Evolutionary conservation across 1,140 invertebrate genomes (phyloP).

Genomic region (Hetaerina americana): DNA sequence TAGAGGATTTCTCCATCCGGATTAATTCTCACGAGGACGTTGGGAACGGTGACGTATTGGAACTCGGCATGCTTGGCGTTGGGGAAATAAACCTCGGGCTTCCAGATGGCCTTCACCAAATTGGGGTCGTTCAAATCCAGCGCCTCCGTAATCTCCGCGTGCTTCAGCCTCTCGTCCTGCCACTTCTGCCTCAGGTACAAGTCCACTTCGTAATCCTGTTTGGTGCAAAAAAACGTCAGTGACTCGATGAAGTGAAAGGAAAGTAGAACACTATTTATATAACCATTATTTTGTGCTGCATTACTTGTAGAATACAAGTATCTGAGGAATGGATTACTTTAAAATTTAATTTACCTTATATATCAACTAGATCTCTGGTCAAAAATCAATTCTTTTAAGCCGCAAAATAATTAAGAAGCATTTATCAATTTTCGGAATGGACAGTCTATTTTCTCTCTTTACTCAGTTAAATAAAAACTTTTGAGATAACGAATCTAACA

Average conservation of each 20-base stretch:
- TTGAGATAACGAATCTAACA: too few species aligned
- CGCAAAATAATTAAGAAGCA: too few species aligned
- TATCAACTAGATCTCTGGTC: too few species aligned
- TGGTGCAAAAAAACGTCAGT: too few species aligned
- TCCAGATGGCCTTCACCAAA: conserved; percentile 46
- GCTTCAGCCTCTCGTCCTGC: conserved; percentile 36
- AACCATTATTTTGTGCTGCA: not conserved
- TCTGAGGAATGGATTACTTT: too few species aligned
- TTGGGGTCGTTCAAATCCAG: conserved; percentile 41
- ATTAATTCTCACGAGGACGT: conserved; percentile 49
- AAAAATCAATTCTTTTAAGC: too few species aligned
- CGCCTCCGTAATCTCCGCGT: conserved; percentile 34
- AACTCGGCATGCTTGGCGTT: conserved; percentile 53
- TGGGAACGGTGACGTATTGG: conserved; percentile 51
- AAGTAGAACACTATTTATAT: conserved; percentile 1
- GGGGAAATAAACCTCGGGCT: conserved; percentile 53
- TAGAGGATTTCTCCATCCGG: conserved; percentile 47
- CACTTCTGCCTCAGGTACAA: conserved; percentile 42
- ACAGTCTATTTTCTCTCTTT: too few species aligned
- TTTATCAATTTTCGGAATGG: too few species aligned
- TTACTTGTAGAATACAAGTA: not conserved
- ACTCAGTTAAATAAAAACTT: too few species aligned
- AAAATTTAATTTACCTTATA: too few species aligned
- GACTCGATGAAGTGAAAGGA: conserved; percentile 7
- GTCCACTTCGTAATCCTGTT: conserved; percentile 47